These are phyloP conservation scores for Yponomeuta sedellus DNA, from an alignment of 2,888 invertebrate genomes.

Conservation along the genomic window DNA sequence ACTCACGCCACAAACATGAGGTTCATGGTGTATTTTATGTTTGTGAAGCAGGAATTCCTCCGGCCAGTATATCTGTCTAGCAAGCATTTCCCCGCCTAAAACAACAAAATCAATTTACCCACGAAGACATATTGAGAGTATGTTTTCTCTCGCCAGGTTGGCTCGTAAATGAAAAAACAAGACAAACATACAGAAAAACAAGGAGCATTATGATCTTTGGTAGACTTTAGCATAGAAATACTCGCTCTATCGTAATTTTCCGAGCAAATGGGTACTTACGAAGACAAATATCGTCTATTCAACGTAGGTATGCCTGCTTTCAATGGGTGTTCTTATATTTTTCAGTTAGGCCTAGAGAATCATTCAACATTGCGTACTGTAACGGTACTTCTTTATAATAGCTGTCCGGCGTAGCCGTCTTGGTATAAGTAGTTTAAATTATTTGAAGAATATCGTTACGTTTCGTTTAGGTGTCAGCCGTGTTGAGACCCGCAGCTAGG, in stretches of 20 bases:
- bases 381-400: no score
- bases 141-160: constrained; percentile 39
- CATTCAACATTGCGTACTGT: not conserved
- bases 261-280: constrained; percentile 7
- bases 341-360: not conserved
- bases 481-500: no score
- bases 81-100: constrained; percentile 7
- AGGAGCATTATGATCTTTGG: not conserved
- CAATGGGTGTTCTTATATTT: constrained; percentile 4
- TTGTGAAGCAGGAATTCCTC: constrained; percentile 3
- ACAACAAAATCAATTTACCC: constrained; percentile 34
- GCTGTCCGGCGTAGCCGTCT: no score
- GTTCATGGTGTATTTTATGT: not conserved
- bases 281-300: constrained; percentile 10
- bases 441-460: no score
- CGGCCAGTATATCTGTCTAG: not conserved
- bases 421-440: no score
- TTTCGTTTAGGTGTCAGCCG: no score
- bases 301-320: constrained; percentile 6
- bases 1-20: not conserved
- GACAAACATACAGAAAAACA: constrained; percentile 23
- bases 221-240: not conserved
- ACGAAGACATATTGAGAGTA: constrained; percentile 41
- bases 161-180: constrained; percentile 28
- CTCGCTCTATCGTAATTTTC: constrained; percentile 5